A percentile compares a stretch with the other conserved stretches of the same genome.
Conservation (phyloP, 2,888 invertebrate species). For the Plutella xylostella region DNA sequence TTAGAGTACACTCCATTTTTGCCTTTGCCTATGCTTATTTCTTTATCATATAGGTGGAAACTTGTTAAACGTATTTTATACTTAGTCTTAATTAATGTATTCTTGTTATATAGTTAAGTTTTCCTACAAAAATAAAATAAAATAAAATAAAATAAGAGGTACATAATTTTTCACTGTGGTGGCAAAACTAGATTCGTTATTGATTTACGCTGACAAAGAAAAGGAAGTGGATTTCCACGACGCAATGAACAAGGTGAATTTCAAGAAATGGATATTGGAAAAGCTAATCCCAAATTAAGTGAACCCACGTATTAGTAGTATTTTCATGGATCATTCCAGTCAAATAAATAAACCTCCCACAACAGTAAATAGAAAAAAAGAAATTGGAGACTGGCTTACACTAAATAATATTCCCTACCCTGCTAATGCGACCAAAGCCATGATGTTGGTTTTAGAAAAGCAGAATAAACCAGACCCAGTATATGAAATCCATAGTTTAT, state of each 20-base stretch:
- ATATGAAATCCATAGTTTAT: not conserved
- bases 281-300: conserved; percentile 4
- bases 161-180: conserved; percentile 3
- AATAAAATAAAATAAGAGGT: no score
- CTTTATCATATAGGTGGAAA: no score
- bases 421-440: not conserved
- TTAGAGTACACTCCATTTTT: no score
- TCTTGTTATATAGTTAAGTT: no score
- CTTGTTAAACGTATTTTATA: no score
- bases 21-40: no score
- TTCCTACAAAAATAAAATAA: no score
- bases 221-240: conserved; percentile 3
- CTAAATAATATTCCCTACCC: not conserved
- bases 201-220: not conserved
- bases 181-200: conserved; percentile 3
- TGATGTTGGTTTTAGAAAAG: not conserved
- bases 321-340: not conserved
- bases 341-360: not conserved
- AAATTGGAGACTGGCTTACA: not conserved
- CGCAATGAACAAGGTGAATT: conserved; percentile 3
- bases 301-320: conserved; percentile 1
- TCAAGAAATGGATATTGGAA: conserved; percentile 4
- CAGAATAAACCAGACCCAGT: not conserved
- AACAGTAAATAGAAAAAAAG: not conserved
- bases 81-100: no score